phyloP scores from a whole-genome alignment of 30 jellyfish, hydroid and myxozoan genomes.

The Pseudorhiza aurosa region DNA sequence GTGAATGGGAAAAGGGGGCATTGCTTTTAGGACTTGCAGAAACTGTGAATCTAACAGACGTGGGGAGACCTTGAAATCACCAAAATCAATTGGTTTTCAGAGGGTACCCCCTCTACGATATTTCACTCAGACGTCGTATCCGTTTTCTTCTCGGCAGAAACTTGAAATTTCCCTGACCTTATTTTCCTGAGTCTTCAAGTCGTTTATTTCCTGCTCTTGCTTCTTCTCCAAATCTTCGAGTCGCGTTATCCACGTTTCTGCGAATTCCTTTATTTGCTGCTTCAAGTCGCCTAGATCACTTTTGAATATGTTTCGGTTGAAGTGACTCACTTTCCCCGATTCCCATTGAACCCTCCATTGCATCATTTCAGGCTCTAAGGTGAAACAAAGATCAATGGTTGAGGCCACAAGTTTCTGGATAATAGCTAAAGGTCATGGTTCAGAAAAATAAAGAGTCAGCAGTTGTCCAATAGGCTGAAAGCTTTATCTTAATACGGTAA shows the following conservation, averaged over 20 bases:
- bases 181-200: slow-evolving; percentile 34
- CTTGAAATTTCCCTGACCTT: slow-evolving; percentile 45
- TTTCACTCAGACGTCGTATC: background rate
- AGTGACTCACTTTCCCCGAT: slow-evolving; percentile 83
- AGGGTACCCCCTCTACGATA: no score
- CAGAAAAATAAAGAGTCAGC: no score
- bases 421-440: no score
- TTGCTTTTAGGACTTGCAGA: no score
- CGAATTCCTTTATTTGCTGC: slow-evolving; percentile 76
- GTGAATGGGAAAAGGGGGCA: no score
- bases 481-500: no score
- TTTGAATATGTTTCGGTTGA: slow-evolving; percentile 70
- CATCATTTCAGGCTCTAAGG: slow-evolving; percentile 22
- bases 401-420: no score
- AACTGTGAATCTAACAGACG: no score
- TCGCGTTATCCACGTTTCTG: slow-evolving; percentile 80
- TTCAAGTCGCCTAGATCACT: slow-evolving; percentile 70
- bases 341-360: slow-evolving; percentile 79
- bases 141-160: background rate
- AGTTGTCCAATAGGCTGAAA: no score
- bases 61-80: no score
- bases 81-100: no score
- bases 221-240: slow-evolving; percentile 76
- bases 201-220: slow-evolving; percentile 70
- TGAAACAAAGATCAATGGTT: no score